These are phyloP conservation scores for Dascyllus trimaculatus DNA, from an alignment of 2,113 vertebrate genomes.

Conservation along the genomic window DNA sequence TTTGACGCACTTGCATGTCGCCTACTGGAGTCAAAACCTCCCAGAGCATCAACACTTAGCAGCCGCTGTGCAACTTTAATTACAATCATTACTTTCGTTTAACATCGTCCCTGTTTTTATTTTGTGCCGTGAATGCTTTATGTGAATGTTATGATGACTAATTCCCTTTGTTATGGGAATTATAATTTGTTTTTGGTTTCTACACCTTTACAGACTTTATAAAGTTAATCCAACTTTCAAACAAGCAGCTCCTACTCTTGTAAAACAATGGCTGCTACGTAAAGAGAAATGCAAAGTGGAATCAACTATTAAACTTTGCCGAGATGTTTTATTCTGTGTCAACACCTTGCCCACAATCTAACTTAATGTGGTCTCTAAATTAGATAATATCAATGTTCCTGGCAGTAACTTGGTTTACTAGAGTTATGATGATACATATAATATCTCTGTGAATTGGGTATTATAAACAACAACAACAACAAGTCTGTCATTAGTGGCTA, in stretches of 20 bases:
- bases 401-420: neutral
- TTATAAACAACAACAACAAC: no score
- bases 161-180: conserved; percentile 31
- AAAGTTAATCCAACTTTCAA: neutral
- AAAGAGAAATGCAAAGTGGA: neutral
- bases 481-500: neutral
- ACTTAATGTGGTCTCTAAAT: neutral
- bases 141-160: conserved; percentile 30
- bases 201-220: neutral
- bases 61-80: neutral
- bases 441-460: neutral
- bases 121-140: conserved; percentile 11
- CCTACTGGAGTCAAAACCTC: neutral
- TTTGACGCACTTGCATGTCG: neutral
- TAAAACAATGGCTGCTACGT: neutral
- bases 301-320: neutral
- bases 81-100: conserved; percentile 12
- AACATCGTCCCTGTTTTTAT: conserved; percentile 1
- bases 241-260: neutral
- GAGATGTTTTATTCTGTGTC: no score
- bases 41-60: neutral
- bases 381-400: no score
- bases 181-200: conserved; percentile 27
- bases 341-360: neutral
- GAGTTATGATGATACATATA: neutral